Percentiles rank a stretch among this genome's conserved stretches.
These are phyloP conservation scores for Mirza zaza DNA, from an alignment of 2,113 vertebrate species.

Conservation along the genomic window DNA sequence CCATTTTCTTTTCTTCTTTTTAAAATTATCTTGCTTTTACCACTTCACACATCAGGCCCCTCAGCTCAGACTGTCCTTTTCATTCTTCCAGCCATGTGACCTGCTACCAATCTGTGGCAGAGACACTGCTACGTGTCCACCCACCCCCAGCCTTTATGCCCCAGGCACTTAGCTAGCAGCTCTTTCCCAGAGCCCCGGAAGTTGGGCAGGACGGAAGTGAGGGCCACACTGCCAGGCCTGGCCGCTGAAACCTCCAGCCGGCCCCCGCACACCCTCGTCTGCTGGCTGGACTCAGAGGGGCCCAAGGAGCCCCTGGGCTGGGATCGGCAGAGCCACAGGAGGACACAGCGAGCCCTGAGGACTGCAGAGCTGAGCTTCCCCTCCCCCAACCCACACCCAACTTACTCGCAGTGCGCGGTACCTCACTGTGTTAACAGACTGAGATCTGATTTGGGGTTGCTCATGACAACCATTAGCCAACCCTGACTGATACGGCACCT, in stretches of 20 bases:
- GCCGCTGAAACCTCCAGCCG: too few species aligned
- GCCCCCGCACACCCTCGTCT: too few species aligned
- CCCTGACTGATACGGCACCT: background rate
- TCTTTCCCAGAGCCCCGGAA: background rate
- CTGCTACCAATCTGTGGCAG: background rate
- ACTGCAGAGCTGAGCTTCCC: background rate
- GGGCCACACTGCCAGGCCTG: background rate
- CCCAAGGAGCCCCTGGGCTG: background rate
- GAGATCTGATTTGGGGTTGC: background rate
- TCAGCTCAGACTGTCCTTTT: background rate
- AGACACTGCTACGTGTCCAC: background rate
- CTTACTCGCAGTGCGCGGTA: background rate
- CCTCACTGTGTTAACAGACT: rapidly evolving
- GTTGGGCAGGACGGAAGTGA: background rate
- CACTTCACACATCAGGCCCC: background rate
- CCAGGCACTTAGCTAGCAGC: background rate
- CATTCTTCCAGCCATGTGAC: background rate
- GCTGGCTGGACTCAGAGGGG: background rate
- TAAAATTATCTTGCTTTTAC: background rate
- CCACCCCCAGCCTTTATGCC: background rate
- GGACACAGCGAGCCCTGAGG: background rate
- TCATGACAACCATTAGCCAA: background rate
- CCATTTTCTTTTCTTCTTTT: background rate
- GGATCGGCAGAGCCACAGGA: background rate
- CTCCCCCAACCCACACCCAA: background rate